Percentiles rank a stretch among this genome's conserved stretches.
Conservation (phyloP, 2,113 vertebrate genomes). For the Mesocricetus auratus region DNA sequence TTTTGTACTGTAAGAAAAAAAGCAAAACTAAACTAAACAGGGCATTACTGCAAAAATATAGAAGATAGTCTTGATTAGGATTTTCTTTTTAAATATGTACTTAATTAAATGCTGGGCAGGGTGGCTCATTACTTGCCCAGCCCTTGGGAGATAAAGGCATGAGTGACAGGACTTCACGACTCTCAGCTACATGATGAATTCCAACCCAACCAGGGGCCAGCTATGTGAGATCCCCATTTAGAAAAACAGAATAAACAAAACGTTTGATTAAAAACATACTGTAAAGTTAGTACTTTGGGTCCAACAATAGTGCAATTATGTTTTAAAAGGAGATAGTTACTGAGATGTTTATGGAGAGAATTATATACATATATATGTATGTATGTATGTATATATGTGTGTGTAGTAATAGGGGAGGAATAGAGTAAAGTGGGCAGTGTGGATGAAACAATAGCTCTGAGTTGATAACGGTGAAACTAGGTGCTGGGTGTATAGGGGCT, state of each 20-base stretch:
- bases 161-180: not conserved
- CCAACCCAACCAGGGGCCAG: not conserved
- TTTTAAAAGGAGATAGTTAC: slow-evolving; percentile 21
- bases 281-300: slow-evolving; percentile 22
- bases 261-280: not conserved
- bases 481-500: not conserved
- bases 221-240: not conserved
- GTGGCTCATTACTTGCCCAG: not conserved
- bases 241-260: not conserved
- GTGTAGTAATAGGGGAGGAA: not conserved
- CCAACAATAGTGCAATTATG: slow-evolving; percentile 14
- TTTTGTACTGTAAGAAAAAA: slow-evolving; percentile 44
- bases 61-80: slow-evolving; percentile 23
- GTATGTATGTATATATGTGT: too few species aligned
- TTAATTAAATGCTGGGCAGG: not conserved
- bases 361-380: not conserved
- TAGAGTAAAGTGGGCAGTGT: not conserved
- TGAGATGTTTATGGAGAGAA: slow-evolving; percentile 47
- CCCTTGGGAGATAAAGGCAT: not conserved
- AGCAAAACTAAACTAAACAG: slow-evolving; percentile 54
- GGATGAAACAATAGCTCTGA: not conserved
- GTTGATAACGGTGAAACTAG: slow-evolving; percentile 24
- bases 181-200: not conserved
- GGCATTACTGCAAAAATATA: slow-evolving; percentile 26
- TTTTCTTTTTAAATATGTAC: slow-evolving; percentile 24